phyloP scores from a whole-genome alignment of 2,797 vertebrate genomes.

The Ptychadena robeensis region DNA sequence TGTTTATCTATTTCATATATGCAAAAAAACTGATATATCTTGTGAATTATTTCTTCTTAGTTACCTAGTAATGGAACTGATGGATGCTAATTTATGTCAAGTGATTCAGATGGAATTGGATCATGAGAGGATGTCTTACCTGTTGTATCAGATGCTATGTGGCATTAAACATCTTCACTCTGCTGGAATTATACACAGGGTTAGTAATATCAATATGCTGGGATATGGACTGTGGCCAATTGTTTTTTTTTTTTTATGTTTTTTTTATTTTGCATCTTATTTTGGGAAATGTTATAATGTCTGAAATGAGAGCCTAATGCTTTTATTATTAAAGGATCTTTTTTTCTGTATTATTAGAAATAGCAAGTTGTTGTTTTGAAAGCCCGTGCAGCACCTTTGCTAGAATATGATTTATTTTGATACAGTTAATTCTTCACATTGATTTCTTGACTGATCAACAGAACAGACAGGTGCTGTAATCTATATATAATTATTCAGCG shows the following conservation, averaged over 20 bases:
- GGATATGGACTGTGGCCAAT: not conserved
- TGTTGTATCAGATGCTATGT: constrained; percentile 98
- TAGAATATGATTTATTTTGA: no score
- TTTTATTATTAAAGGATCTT: not conserved
- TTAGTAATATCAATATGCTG: constrained; percentile 70
- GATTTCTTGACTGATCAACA: no score
- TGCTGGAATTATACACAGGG: constrained; percentile 98
- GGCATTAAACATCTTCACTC: constrained; percentile 99
- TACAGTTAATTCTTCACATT: no score
- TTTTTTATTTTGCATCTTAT: not conserved
- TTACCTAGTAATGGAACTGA: constrained; percentile 98
- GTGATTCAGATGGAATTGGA: constrained; percentile 99
- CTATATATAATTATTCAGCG: no score
- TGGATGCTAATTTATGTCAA: constrained; percentile 99
- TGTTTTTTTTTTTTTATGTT: not conserved
- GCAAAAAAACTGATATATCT: not conserved
- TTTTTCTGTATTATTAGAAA: not conserved
- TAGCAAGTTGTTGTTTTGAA: no score
- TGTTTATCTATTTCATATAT: no score
- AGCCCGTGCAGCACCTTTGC: no score
- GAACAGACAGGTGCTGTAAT: no score
- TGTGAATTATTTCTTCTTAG: constrained; percentile 70
- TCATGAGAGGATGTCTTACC: constrained; percentile 98
- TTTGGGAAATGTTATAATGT: not conserved
- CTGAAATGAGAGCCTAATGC: no score